Evolutionary conservation across 2,797 vertebrate species (phyloP).

Genomic region (Chaunax sp.): DNA sequence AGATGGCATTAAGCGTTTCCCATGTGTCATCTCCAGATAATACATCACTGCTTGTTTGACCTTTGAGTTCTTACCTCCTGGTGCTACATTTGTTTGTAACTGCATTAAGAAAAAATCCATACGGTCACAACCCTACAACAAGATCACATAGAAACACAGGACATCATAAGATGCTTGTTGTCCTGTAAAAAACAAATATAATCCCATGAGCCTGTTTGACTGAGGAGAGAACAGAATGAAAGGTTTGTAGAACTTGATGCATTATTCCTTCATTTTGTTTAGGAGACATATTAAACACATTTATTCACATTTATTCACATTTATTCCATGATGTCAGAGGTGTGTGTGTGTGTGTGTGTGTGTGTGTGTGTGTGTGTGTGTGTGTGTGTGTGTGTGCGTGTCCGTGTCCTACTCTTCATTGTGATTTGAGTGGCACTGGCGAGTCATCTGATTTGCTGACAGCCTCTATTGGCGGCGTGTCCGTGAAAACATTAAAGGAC

Average conservation of each 20-base stretch:
- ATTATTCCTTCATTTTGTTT: background rate
- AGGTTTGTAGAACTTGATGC: background rate
- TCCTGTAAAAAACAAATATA: no score
- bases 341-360: no score
- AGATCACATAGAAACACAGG: no score
- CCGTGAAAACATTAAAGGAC: conserved; percentile 49
- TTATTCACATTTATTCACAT: no score
- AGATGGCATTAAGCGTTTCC: conserved; percentile 8
- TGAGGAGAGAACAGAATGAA: background rate
- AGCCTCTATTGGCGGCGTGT: conserved; percentile 27
- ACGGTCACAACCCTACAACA: no score
- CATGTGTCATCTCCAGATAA: background rate
- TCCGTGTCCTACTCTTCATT: conserved; percentile 19
- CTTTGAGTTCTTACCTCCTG: conserved; percentile 6
- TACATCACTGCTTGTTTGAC: background rate
- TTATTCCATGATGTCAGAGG: no score
- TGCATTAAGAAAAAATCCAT: no score
- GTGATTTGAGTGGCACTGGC: background rate
- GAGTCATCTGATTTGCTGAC: conserved; percentile 48
- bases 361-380: no score
- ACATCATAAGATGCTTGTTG: no score
- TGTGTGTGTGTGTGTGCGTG: background rate
- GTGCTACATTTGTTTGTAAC: no score
- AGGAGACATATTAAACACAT: background rate
- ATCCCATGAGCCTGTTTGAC: no score